phyloP scores from a whole-genome alignment of 2,113 vertebrate genomes.

The Strix aluco region DNA sequence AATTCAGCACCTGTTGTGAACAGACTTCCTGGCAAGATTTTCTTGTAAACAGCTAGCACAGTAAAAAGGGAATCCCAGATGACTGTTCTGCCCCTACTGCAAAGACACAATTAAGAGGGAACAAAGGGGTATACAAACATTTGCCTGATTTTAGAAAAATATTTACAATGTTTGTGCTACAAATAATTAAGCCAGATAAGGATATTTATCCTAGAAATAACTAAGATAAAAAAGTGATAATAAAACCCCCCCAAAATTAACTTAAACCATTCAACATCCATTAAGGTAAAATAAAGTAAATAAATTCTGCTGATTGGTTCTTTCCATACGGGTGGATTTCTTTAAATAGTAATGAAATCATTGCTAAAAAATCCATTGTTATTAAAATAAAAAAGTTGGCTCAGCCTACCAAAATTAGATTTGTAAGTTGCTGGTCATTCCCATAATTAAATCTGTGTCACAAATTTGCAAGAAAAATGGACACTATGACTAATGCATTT shows the following conservation, averaged over 20 bases:
- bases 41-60: background rate
- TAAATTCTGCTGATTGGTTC: conserved; percentile 75
- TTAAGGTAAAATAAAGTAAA: conserved; percentile 66
- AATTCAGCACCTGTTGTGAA: conserved; percentile 43
- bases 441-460: conserved; percentile 86
- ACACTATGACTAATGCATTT: conserved; percentile 84
- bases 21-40: background rate
- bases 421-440: conserved; percentile 86
- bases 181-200: background rate
- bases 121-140: background rate
- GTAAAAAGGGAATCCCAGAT: conserved; percentile 3
- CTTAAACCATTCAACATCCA: conserved; percentile 57
- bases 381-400: conserved; percentile 80
- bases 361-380: conserved; percentile 82
- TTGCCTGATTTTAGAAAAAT: conserved; percentile 27
- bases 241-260: background rate
- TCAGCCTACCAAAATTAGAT: conserved; percentile 83
- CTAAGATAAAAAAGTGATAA: background rate
- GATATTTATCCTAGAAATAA: background rate
- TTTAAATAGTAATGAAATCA: conserved; percentile 84
- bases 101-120: background rate
- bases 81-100: background rate
- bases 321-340: conserved; percentile 74
- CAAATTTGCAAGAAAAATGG: conserved; percentile 85
- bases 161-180: conserved; percentile 9